These are phyloP conservation scores for Diarsia rubi DNA, from an alignment of 2,888 invertebrate species.

Conservation along the genomic window DNA sequence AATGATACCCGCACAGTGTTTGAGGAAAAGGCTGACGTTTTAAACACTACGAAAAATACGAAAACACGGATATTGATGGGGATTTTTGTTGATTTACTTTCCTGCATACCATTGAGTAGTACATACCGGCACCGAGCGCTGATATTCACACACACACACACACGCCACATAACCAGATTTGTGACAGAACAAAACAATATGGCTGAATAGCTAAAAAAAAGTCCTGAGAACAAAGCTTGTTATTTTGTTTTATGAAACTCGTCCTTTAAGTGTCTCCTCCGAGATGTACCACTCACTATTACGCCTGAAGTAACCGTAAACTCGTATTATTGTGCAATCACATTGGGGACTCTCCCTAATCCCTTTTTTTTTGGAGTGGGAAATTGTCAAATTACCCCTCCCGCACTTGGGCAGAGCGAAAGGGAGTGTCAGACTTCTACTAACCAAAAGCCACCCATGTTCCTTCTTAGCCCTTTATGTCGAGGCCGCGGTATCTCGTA, in stretches of 20 bases:
- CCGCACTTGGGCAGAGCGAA: too few species aligned
- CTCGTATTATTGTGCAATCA: neutral
- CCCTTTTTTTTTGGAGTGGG: too few species aligned
- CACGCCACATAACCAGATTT: neutral
- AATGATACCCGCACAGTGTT: slow-evolving; percentile 18
- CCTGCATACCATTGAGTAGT: neutral
- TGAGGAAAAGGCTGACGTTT: neutral
- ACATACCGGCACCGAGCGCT: neutral
- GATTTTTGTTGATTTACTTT: neutral
- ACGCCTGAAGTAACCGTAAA: neutral
- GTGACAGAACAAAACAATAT: neutral
- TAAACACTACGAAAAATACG: neutral
- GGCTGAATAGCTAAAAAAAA: too few species aligned
- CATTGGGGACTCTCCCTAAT: neutral
- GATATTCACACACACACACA: neutral
- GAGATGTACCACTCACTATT: neutral
- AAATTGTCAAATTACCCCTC: too few species aligned
- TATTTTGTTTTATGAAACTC: neutral
- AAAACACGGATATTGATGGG: neutral
- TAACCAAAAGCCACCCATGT: too few species aligned
- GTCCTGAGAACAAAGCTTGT: neutral
- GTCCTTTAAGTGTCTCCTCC: neutral
- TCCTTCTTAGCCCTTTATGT: too few species aligned
- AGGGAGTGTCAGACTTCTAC: too few species aligned
- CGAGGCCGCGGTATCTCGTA: too few species aligned